Percentiles rank a stretch among this genome's conserved stretches.
phyloP scores from a whole-genome alignment of 30 jellyfish, hydroid and myxozoan species.

The Pseudorhiza aurosa region DNA sequence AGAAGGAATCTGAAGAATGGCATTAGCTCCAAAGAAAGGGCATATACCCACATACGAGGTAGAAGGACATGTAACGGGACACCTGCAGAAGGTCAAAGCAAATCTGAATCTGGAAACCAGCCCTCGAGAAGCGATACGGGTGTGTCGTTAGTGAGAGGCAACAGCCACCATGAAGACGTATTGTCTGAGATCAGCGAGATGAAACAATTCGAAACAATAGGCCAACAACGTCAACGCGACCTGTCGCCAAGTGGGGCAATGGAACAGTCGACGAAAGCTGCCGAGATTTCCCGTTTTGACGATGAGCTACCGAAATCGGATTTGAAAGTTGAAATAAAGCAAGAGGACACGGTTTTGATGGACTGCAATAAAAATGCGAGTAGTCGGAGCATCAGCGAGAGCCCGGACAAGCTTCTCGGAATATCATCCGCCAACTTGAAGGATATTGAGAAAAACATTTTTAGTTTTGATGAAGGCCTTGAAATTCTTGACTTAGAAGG shows the following conservation, averaged over 20 bases:
- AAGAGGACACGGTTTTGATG: neutral
- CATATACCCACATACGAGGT: neutral
- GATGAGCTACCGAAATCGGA: slow-evolving; percentile 10
- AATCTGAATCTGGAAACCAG: slow-evolving; percentile 49
- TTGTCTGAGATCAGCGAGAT: slow-evolving; percentile 47
- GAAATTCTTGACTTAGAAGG: slow-evolving; percentile 56
- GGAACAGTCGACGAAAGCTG: neutral
- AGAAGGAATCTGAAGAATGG: slow-evolving; percentile 6
- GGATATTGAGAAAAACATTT: slow-evolving; percentile 55
- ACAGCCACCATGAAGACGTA: slow-evolving; percentile 51
- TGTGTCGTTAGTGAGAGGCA: slow-evolving; percentile 16
- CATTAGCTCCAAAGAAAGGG: neutral
- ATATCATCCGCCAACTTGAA: slow-evolving; percentile 53
- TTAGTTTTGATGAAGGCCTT: slow-evolving; percentile 64
- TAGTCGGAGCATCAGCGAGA: neutral
- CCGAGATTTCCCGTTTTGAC: neutral
- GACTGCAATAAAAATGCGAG: slow-evolving; percentile 5
- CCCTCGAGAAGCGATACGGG: slow-evolving; percentile 31
- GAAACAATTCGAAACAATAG: slow-evolving; percentile 30
- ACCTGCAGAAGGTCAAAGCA: slow-evolving; percentile 56
- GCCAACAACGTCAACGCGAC: neutral
- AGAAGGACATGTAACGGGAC: neutral
- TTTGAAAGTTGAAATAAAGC: slow-evolving; percentile 13
- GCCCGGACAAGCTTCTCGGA: slow-evolving; percentile 52
- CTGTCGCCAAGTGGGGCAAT: slow-evolving; percentile 20